phyloP scores from a whole-genome alignment of 2,888 invertebrate genomes.

The Platerodrilus igneus region DNA sequence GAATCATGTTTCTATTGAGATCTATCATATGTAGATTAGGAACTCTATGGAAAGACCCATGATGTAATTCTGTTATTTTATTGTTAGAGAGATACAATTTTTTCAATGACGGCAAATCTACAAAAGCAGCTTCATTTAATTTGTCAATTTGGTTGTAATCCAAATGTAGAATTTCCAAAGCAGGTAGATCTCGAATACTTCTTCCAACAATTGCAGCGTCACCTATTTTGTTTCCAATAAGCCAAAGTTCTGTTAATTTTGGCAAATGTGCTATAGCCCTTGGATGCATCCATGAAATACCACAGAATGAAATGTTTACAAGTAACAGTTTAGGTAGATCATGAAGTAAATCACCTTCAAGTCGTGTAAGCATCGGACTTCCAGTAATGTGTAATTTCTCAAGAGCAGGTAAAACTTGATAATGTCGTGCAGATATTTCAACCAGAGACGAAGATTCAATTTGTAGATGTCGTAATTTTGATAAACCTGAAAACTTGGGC shows the following conservation, averaged over 20 bases:
- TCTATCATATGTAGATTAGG: conserved; percentile 68
- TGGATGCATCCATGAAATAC: conserved; percentile 72
- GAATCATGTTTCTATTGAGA: conserved; percentile 71
- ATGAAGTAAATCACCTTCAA: conserved; percentile 71
- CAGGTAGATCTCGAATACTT: conserved; percentile 70
- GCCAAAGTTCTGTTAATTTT: conserved; percentile 62
- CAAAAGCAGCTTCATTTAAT: conserved; percentile 72
- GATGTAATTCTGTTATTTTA: conserved; percentile 67
- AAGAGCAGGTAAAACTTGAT: conserved; percentile 65
- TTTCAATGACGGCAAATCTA: conserved; percentile 67
- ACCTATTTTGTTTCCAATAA: conserved; percentile 67
- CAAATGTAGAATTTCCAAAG: conserved; percentile 63
- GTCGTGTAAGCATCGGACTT: conserved; percentile 59
- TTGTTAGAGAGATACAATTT: conserved; percentile 67
- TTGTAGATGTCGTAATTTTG: conserved; percentile 68
- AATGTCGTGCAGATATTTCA: conserved; percentile 64
- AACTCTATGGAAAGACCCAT: conserved; percentile 76
- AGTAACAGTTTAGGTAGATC: conserved; percentile 57
- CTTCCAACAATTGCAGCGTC: conserved; percentile 81
- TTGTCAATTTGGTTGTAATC: conserved; percentile 68
- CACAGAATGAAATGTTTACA: conserved; percentile 73
- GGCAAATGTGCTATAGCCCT: conserved; percentile 66
- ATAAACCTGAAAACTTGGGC: conserved; percentile 66
- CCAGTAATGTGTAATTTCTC: conserved; percentile 72
- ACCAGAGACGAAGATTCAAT: conserved; percentile 64